A percentile compares a stretch with the other conserved stretches of the same genome.
Conservation (phyloP, 2,888 invertebrate genomes). For the Nomada ruficornis region DNA sequence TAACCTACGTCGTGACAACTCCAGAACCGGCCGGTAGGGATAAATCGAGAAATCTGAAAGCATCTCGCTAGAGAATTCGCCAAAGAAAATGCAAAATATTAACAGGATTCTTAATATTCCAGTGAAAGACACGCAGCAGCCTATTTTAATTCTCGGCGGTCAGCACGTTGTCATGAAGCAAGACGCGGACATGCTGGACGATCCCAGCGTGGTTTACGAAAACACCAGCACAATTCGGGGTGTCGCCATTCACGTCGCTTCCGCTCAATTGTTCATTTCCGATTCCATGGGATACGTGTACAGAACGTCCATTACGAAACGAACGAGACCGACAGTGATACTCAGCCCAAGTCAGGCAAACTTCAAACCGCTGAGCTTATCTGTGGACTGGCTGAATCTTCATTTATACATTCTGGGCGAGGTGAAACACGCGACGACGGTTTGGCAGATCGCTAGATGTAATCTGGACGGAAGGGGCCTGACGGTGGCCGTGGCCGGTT, state of each 20-base stretch:
- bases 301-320: constrained; percentile 82
- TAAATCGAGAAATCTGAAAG: background rate
- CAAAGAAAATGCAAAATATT: background rate
- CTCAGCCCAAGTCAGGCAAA: constrained; percentile 86
- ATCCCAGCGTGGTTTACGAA: constrained; percentile 88
- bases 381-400: constrained; percentile 95
- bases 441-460: constrained; percentile 91
- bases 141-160: constrained; percentile 89
- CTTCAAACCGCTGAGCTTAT: constrained; percentile 89
- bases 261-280: constrained; percentile 91
- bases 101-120: constrained; percentile 50
- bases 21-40: constrained; percentile 87
- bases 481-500: constrained; percentile 89
- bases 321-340: constrained; percentile 81
- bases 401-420: constrained; percentile 93
- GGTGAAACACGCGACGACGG: constrained; percentile 85
- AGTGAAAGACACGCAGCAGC: constrained; percentile 89
- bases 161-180: constrained; percentile 89
- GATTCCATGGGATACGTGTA: constrained; percentile 89
- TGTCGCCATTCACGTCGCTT: constrained; percentile 91
- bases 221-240: constrained; percentile 87
- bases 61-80: background rate
- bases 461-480: constrained; percentile 90
- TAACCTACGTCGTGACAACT: constrained; percentile 88
- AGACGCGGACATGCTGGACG: constrained; percentile 88